Evolutionary conservation across 2,888 invertebrate genomes (phyloP).

Genomic region (Nowickia ferox): DNA sequence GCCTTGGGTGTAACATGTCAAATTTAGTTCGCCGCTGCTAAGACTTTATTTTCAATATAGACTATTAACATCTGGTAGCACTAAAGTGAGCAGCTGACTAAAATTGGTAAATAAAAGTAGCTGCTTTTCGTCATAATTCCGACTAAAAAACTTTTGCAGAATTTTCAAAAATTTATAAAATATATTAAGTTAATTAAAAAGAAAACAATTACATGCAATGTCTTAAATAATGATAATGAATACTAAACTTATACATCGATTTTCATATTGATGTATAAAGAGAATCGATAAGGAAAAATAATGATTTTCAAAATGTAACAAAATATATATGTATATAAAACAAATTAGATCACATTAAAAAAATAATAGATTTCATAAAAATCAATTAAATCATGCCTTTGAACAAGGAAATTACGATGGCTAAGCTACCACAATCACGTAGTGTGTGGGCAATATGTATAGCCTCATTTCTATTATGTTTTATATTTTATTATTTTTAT

Average conservation of each 20-base stretch:
- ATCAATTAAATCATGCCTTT: constrained; percentile 73
- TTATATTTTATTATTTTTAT: constrained; percentile 92
- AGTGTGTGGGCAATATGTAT: constrained; percentile 92
- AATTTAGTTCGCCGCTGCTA: too few relatives aligned
- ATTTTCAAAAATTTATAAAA: constrained; percentile 1
- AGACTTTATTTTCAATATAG: neutral
- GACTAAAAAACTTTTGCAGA: neutral
- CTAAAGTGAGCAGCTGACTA: constrained; percentile 24
- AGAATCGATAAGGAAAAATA: constrained; percentile 30
- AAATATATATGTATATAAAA: neutral
- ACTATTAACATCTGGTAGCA: neutral
- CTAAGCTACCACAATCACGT: constrained; percentile 79
- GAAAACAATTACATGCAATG: neutral
- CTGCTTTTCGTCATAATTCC: neutral
- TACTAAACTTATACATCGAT: constrained; percentile 17
- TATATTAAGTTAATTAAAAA: neutral
- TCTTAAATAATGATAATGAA: neutral
- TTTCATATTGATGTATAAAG: constrained; percentile 17
- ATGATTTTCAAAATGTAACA: constrained; percentile 7
- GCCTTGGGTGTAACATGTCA: too few relatives aligned
- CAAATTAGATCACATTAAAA: neutral
- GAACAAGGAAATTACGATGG: constrained; percentile 79
- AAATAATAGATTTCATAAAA: neutral
- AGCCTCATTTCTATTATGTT: constrained; percentile 88
- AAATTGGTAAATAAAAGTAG: constrained; percentile 56